Evolutionary conservation across 2,113 vertebrate genomes (phyloP).

Genomic region (Lagopus leucura): DNA sequence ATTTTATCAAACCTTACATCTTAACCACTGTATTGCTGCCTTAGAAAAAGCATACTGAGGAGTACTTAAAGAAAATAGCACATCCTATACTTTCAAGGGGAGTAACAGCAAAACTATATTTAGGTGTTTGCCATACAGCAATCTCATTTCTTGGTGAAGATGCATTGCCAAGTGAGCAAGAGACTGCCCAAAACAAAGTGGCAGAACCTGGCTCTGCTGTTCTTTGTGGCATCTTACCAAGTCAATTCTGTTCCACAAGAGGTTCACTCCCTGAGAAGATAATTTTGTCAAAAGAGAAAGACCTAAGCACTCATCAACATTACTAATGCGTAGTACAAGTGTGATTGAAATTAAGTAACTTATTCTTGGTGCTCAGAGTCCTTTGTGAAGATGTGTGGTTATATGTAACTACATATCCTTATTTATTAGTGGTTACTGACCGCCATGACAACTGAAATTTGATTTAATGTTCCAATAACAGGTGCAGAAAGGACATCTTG

Average conservation of each 20-base stretch:
- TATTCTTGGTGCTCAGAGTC: background rate
- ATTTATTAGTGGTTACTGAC: slow-evolving; percentile 79
- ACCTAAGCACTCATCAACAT: background rate
- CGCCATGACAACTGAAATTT: slow-evolving; percentile 84
- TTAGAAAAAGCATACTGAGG: background rate
- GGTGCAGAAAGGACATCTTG: slow-evolving; percentile 85
- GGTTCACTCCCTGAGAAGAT: background rate
- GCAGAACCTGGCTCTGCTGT: background rate
- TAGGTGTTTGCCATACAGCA: background rate
- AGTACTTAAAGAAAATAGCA: background rate
- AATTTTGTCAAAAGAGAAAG: background rate
- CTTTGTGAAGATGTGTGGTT: background rate
- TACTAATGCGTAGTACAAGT: background rate
- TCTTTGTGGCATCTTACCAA: background rate
- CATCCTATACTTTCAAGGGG: background rate
- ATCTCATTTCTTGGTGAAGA: background rate
- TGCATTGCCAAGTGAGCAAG: background rate
- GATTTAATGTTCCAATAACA: slow-evolving; percentile 78
- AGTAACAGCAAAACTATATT: background rate
- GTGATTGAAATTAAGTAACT: background rate
- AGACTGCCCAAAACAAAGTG: background rate
- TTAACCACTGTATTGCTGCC: background rate
- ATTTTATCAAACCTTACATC: background rate
- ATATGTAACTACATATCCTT: background rate
- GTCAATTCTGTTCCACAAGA: background rate